Evolutionary conservation across 2,797 vertebrate species (phyloP).

Genomic region (Enteromius treurensis): DNA sequence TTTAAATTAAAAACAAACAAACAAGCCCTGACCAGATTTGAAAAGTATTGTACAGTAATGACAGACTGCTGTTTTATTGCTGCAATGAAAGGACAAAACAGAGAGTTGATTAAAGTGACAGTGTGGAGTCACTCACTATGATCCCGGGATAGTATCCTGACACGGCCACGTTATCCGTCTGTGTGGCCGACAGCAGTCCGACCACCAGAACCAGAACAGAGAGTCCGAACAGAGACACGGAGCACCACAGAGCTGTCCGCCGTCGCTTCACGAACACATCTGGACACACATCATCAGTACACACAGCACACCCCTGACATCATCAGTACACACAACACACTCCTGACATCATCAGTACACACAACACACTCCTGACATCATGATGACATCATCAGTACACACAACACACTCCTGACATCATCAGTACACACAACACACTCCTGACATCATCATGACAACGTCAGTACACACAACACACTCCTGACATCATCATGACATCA

Average conservation of each 20-base stretch:
- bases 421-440: too few relatives aligned
- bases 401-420: too few relatives aligned
- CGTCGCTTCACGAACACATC: conserved; percentile 83
- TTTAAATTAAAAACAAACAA: too few relatives aligned
- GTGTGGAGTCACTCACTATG: conserved; percentile 80
- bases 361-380: too few relatives aligned
- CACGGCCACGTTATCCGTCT: conserved; percentile 88
- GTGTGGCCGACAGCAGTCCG: conserved; percentile 88
- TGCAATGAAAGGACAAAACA: background rate
- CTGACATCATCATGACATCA: background rate
- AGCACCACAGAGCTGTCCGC: conserved; percentile 85
- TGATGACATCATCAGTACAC: too few relatives aligned
- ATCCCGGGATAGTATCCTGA: conserved; percentile 94
- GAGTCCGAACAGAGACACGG: conserved; percentile 81
- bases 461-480: background rate
- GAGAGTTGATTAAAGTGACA: conserved; percentile 18
- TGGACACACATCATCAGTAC: conserved; percentile 59
- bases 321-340: background rate
- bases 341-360: too few relatives aligned
- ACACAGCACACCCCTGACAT: too few relatives aligned
- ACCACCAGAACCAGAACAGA: conserved; percentile 85
- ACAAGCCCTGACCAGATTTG: background rate
- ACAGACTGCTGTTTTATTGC: conserved; percentile 3
- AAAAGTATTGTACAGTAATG: background rate
- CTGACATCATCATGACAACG: background rate